phyloP scores from a whole-genome alignment of 2,888 invertebrate species.

The Macrophya alboannulata region DNA sequence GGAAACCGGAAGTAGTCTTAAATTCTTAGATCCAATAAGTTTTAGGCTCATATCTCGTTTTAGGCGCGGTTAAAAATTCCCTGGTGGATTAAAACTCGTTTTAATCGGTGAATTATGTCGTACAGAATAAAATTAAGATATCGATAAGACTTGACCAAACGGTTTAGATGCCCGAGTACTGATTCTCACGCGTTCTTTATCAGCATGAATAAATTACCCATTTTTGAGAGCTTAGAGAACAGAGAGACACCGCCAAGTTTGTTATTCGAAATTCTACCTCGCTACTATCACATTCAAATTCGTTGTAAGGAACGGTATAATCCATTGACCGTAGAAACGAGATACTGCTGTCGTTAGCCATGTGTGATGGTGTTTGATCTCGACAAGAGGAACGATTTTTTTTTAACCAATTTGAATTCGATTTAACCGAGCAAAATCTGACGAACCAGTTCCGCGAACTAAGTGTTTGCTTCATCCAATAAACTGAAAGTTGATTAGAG shows the following conservation, averaged over 20 bases:
- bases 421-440: neutral
- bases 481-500: neutral
- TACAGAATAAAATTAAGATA: neutral
- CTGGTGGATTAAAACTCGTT: neutral
- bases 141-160: neutral
- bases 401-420: neutral
- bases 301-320: no score
- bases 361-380: neutral
- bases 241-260: neutral
- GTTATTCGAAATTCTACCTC: no score
- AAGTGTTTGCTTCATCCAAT: neutral
- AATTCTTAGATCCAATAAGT: neutral
- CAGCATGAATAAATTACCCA: neutral
- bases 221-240: neutral
- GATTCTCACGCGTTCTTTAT: neutral
- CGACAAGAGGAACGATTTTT: neutral
- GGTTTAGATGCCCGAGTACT: neutral
- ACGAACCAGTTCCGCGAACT: neutral
- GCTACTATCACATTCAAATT: no score
- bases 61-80: neutral
- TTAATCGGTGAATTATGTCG: neutral
- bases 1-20: neutral
- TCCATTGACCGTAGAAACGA: no score
- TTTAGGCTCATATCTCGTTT: neutral
- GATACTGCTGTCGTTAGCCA: no score